Conservation (phyloP, 2,888 invertebrate genomes). For the Melanophora roralis region DNA sequence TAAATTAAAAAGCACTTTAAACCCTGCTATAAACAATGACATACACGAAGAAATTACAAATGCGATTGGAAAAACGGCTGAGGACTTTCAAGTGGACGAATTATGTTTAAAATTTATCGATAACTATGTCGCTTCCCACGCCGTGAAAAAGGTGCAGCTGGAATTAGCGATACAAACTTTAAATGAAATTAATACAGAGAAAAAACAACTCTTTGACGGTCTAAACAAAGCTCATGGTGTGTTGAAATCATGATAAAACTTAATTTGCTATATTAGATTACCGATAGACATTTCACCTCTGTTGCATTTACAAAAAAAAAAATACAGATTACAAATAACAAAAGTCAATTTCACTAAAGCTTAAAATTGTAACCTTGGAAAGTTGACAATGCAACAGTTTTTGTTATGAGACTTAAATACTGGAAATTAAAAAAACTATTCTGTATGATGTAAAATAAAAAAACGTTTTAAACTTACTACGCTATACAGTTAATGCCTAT, state of each 20-base stretch:
- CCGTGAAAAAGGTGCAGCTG: constrained; percentile 83
- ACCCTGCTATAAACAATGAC: constrained; percentile 45
- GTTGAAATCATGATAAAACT: constrained; percentile 64
- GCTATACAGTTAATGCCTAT: no score
- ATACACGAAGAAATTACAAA: constrained; percentile 78
- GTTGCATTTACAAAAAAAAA: no score
- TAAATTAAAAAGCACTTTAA: constrained; percentile 66
- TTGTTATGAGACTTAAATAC: no score
- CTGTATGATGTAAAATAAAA: no score
- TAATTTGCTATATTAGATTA: background rate
- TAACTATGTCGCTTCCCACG: constrained; percentile 81
- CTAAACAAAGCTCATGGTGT: constrained; percentile 83
- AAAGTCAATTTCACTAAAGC: no score
- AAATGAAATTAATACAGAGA: constrained; percentile 82
- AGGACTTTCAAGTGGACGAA: constrained; percentile 78
- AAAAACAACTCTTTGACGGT: constrained; percentile 80
- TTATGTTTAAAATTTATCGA: constrained; percentile 80
- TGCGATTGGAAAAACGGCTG: constrained; percentile 79
- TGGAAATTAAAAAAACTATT: no score
- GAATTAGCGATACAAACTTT: constrained; percentile 85
- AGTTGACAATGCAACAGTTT: no score
- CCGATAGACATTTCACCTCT: no score
- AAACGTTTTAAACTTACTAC: no score
- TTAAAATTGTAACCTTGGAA: no score
- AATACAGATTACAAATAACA: no score